phyloP scores from a whole-genome alignment of 2,797 vertebrate species.

The Leptodactylus fallax region DNA sequence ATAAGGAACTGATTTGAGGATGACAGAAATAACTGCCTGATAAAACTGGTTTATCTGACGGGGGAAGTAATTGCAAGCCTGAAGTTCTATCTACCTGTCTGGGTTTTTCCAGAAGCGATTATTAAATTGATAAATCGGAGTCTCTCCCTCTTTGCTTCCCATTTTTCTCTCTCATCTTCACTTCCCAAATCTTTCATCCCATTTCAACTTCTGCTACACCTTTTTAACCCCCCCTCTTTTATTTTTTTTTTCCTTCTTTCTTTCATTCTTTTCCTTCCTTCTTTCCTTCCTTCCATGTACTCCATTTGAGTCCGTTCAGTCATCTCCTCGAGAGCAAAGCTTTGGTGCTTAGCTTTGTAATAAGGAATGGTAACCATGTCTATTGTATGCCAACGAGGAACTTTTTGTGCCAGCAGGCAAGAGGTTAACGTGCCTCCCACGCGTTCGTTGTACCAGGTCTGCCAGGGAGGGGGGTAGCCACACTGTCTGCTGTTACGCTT shows the following conservation, averaged over 20 bases:
- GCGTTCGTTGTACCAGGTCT: slow-evolving; percentile 22
- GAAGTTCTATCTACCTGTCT: slow-evolving; percentile 77
- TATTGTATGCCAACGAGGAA: neutral
- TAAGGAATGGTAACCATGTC: neutral
- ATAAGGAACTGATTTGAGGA: slow-evolving; percentile 77
- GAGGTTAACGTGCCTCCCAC: slow-evolving; percentile 25
- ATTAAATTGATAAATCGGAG: slow-evolving; percentile 71
- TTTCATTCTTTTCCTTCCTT: no score
- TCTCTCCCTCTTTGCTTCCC: slow-evolving; percentile 64
- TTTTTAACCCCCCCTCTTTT: slow-evolving; percentile 27
- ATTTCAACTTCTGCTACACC: slow-evolving; percentile 18
- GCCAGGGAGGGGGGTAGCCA: slow-evolving; percentile 30
- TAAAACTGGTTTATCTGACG: slow-evolving; percentile 75
- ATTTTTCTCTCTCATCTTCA: slow-evolving; percentile 37
- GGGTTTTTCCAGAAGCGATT: slow-evolving; percentile 72
- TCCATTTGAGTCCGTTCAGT: neutral
- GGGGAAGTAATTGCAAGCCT: slow-evolving; percentile 76
- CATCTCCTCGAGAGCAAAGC: neutral
- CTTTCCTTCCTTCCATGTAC: neutral
- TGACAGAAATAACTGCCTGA: slow-evolving; percentile 72
- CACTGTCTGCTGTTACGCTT: slow-evolving; percentile 44
- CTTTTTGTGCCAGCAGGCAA: neutral
- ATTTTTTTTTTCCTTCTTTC: no score
- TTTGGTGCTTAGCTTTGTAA: neutral
- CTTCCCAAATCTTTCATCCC: neutral